A percentile compares a stretch with the other conserved stretches of the same genome.
These are phyloP conservation scores for Sminthurides aquaticus DNA, from an alignment of 2,888 invertebrate species.

Conservation along the genomic window DNA sequence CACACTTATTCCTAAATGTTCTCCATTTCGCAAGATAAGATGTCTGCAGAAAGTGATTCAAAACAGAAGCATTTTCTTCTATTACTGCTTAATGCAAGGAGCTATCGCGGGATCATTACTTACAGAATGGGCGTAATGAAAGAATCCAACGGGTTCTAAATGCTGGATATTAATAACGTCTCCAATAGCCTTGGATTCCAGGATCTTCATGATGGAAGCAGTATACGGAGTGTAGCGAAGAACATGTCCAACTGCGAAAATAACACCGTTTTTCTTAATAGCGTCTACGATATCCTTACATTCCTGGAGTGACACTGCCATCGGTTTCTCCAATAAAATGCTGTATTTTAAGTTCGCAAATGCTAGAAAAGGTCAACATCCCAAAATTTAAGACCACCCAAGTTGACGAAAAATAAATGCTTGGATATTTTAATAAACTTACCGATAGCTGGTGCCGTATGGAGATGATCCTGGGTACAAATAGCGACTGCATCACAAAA, in stretches of 20 bases:
- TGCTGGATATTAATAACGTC: slow-evolving; percentile 49
- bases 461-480: slow-evolving; percentile 38
- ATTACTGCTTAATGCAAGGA: too few species aligned
- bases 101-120: too few species aligned
- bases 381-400: neutral
- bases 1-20: too few species aligned
- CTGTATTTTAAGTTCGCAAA: slow-evolving; percentile 49
- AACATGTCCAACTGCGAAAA: slow-evolving; percentile 49
- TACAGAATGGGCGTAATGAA: slow-evolving; percentile 49
- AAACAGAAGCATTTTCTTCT: too few species aligned
- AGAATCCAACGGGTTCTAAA: slow-evolving; percentile 49
- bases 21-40: too few species aligned
- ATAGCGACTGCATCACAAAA: slow-evolving; percentile 40
- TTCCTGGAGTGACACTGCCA: slow-evolving; percentile 48
- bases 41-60: too few species aligned
- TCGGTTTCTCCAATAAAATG: slow-evolving; percentile 50
- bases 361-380: slow-evolving; percentile 31
- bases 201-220: slow-evolving; percentile 46
- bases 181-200: slow-evolving; percentile 47
- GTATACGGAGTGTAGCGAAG: slow-evolving; percentile 48
- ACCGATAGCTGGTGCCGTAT: slow-evolving; percentile 36
- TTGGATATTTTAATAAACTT: slow-evolving; percentile 4
- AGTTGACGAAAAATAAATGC: neutral
- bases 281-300: slow-evolving; percentile 47
- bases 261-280: slow-evolving; percentile 45